Conservation (phyloP, 2,797 vertebrate genomes). For the Crotalus adamanteus region DNA sequence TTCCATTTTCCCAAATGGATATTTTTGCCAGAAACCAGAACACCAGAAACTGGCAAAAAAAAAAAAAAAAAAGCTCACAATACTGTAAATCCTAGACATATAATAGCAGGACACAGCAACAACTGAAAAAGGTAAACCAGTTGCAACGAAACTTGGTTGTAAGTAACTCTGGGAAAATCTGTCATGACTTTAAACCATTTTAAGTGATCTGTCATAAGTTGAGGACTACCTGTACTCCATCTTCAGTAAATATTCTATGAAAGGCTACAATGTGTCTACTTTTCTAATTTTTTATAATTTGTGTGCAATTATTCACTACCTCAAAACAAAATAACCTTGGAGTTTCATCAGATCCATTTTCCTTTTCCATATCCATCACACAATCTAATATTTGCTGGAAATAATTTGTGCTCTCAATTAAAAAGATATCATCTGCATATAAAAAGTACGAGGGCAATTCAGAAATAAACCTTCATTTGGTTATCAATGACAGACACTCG, state of each 20-base stretch:
- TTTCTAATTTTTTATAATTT: neutral
- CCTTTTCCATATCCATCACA: neutral
- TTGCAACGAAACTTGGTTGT: neutral
- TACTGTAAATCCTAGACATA: neutral
- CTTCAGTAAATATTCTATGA: neutral
- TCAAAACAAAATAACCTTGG: neutral
- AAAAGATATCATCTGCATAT: neutral
- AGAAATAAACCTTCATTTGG: no score
- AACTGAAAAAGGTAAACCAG: neutral
- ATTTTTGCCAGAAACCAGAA: neutral
- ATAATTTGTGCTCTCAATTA: neutral
- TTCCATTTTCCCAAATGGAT: neutral
- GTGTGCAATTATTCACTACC: neutral
- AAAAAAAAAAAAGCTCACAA: no score
- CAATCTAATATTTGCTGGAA: neutral
- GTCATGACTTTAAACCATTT: neutral
- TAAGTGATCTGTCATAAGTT: neutral
- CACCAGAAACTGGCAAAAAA: neutral
- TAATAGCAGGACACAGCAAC: neutral
- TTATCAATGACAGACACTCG: no score
- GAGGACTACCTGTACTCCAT: neutral
- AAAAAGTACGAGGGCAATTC: neutral
- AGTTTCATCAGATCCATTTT: neutral
- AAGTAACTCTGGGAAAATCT: neutral
- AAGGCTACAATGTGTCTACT: neutral